Conservation (phyloP, 2,797 vertebrate genomes). For the Pterois miles region DNA sequence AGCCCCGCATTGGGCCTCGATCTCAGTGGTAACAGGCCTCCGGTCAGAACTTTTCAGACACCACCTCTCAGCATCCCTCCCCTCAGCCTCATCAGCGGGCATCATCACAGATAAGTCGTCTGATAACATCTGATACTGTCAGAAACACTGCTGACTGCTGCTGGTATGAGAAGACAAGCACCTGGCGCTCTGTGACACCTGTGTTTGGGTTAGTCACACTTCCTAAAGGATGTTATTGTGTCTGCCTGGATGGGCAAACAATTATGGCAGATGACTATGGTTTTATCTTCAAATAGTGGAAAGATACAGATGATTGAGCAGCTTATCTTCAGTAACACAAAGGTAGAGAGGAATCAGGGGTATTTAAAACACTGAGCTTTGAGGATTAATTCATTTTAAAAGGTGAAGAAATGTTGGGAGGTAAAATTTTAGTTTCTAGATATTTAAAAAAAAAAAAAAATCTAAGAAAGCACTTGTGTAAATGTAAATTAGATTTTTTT, state of each 20-base stretch:
- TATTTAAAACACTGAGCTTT: slow-evolving; percentile 5
- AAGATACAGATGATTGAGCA: slow-evolving; percentile 49
- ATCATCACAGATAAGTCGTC: slow-evolving; percentile 48
- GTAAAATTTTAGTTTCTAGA: too few species aligned
- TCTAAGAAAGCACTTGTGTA: background rate
- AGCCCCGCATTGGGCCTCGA: slow-evolving; percentile 30
- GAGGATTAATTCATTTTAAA: background rate
- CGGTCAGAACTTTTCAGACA: slow-evolving; percentile 23
- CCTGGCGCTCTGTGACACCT: slow-evolving; percentile 64
- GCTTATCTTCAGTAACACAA: slow-evolving; percentile 49
- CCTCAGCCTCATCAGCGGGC: slow-evolving; percentile 6
- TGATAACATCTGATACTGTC: slow-evolving; percentile 82
- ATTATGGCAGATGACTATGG: slow-evolving; percentile 59
- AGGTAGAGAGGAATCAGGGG: background rate
- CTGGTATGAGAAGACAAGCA: slow-evolving; percentile 57
- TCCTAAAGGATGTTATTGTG: slow-evolving; percentile 75
- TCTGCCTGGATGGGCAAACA: slow-evolving; percentile 72
- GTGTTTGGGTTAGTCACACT: slow-evolving; percentile 79
- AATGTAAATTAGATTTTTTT: background rate
- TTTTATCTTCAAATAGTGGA: slow-evolving; percentile 50
- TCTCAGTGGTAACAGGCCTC: background rate
- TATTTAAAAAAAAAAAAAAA: too few species aligned
- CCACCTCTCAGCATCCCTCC: background rate
- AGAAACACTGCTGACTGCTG: slow-evolving; percentile 60
- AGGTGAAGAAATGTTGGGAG: background rate